A percentile compares a stretch with the other conserved stretches of the same genome.
phyloP scores from a whole-genome alignment of 2,888 invertebrate genomes.

The Halictus ligatus region DNA sequence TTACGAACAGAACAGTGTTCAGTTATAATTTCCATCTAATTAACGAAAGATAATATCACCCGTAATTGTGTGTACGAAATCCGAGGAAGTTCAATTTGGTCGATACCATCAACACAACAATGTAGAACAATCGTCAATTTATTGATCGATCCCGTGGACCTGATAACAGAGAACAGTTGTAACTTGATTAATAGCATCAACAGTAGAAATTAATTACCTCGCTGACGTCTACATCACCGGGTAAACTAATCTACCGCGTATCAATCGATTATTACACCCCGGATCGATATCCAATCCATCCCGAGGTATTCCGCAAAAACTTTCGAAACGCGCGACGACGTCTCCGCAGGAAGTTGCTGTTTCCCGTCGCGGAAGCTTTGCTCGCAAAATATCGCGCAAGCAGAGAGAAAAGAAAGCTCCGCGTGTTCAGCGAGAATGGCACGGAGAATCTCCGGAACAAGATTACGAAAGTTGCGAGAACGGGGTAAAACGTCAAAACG shows the following conservation, averaged over 20 bases:
- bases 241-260: not conserved
- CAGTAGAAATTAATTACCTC: not conserved
- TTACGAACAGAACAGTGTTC: not conserved
- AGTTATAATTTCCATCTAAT: not conserved
- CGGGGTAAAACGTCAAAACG: not conserved
- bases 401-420: not conserved
- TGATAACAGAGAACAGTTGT: not conserved
- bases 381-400: not conserved
- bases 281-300: not conserved
- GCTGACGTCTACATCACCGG: not conserved
- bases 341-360: not conserved
- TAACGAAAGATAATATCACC: not conserved
- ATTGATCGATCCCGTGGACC: not conserved
- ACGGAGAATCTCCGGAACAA: not conserved
- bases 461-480: not conserved
- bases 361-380: not conserved
- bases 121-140: not conserved
- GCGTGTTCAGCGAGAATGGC: not conserved
- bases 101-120: not conserved
- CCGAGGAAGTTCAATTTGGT: not conserved
- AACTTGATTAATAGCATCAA: not conserved
- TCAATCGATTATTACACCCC: not conserved
- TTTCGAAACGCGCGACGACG: not conserved
- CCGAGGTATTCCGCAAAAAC: not conserved
- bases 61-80: not conserved